Conservation (phyloP, 1,140 invertebrate species). For the Drosophila bocqueti region DNA sequence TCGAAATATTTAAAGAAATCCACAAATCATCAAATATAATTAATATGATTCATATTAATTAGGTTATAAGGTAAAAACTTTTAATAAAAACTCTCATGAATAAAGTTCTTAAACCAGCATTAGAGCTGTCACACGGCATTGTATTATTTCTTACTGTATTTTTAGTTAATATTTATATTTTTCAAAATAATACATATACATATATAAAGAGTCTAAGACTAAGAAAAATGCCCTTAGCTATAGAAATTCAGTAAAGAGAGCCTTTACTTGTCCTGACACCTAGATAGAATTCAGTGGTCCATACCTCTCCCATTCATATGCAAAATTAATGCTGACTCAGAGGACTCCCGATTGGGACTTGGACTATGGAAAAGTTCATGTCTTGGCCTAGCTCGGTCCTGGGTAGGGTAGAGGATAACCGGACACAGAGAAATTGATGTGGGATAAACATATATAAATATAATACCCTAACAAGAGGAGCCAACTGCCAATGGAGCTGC, state of each 20-base stretch:
- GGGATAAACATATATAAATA: background rate
- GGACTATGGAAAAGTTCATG: slow-evolving; percentile 13
- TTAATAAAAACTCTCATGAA: too few relatives aligned
- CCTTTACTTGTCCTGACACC: slow-evolving; percentile 2
- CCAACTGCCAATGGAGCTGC: background rate
- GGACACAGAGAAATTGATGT: background rate
- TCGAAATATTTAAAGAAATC: too few relatives aligned
- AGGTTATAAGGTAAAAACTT: too few relatives aligned
- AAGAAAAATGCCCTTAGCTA: background rate
- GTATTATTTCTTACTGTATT: too few relatives aligned
- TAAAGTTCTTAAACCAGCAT: too few relatives aligned
- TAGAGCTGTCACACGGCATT: too few relatives aligned
- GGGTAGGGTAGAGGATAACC: slow-evolving; percentile 11
- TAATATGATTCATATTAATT: too few relatives aligned
- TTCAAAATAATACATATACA: too few relatives aligned
- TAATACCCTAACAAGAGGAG: background rate
- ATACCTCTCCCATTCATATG: slow-evolving; percentile 55
- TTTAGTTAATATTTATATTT: too few relatives aligned
- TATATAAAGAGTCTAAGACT: background rate
- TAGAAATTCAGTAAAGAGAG: background rate
- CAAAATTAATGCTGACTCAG: slow-evolving; percentile 56
- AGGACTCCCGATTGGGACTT: slow-evolving; percentile 14
- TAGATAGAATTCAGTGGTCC: slow-evolving; percentile 48
- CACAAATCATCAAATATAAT: too few relatives aligned
- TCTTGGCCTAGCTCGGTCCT: slow-evolving; percentile 14